Conservation (phyloP, 2,797 vertebrate genomes). For the Sarcophilus harrisii region DNA sequence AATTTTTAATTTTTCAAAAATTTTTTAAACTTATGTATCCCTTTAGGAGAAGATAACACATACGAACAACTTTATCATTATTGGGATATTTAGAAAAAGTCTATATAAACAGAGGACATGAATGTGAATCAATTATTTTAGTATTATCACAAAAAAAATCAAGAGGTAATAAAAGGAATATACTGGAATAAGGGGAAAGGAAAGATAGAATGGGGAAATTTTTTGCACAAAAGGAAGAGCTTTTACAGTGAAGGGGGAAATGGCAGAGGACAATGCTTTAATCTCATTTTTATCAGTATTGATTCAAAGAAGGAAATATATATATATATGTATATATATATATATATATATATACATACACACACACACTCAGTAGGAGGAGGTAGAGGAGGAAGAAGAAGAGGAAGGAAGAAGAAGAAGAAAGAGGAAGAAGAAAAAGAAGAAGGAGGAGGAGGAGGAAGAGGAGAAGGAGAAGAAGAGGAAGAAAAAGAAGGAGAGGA, state of each 20-base stretch:
- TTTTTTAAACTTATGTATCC: not conserved
- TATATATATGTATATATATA: not conserved
- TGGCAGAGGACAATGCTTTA: not conserved
- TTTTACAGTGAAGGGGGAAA: not conserved
- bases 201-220: not conserved
- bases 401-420: not conserved
- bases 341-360: not conserved
- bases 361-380: too few relatives aligned
- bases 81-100: not conserved
- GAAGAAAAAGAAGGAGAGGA: too few relatives aligned
- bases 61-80: not conserved
- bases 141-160: not conserved
- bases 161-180: not conserved
- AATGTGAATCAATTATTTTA: not conserved
- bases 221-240: not conserved
- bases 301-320: not conserved
- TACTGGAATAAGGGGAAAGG: not conserved
- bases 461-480: too few relatives aligned
- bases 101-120: not conserved
- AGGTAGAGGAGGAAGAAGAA: not conserved
- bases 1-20: not conserved
- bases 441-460: too few relatives aligned
- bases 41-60: not conserved
- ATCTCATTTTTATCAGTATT: not conserved
- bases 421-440: accelerated